Conservation (phyloP, 2,113 vertebrate species). For the Cyphomyrus discorhynchus region DNA sequence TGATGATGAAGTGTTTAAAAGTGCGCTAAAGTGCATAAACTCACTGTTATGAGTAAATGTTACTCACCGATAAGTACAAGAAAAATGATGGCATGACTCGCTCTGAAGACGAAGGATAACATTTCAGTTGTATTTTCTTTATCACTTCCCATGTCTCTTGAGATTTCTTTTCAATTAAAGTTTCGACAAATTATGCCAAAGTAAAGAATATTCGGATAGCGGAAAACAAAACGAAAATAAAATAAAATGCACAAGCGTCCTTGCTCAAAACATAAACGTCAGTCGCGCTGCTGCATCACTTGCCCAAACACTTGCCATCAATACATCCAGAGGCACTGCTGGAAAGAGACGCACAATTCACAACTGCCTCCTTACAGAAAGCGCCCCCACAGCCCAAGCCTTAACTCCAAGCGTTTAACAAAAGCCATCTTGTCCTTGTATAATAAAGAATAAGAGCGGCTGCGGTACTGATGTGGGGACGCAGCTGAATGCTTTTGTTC, state of each 20-base stretch:
- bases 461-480: not conserved
- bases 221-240: not conserved
- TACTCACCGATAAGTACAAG: conserved; percentile 24
- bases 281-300: not conserved
- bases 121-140: conserved; percentile 13
- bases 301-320: not conserved
- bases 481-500: not conserved
- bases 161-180: not conserved
- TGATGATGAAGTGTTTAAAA: not conserved
- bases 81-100: not conserved
- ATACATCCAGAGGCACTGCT: not conserved
- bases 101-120: not conserved
- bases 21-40: not conserved
- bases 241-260: not conserved
- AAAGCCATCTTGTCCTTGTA: not conserved
- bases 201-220: not conserved
- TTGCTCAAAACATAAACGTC: not conserved
- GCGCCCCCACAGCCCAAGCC: not conserved
- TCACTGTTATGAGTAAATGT: not conserved
- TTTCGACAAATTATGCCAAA: not conserved
- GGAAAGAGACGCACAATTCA: not conserved
- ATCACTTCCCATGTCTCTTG: not conserved
- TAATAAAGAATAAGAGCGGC: not conserved
- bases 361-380: not conserved
- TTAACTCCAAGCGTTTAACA: not conserved